Evolutionary conservation across 2,113 vertebrate species (phyloP).

Genomic region (Redunca redunca): DNA sequence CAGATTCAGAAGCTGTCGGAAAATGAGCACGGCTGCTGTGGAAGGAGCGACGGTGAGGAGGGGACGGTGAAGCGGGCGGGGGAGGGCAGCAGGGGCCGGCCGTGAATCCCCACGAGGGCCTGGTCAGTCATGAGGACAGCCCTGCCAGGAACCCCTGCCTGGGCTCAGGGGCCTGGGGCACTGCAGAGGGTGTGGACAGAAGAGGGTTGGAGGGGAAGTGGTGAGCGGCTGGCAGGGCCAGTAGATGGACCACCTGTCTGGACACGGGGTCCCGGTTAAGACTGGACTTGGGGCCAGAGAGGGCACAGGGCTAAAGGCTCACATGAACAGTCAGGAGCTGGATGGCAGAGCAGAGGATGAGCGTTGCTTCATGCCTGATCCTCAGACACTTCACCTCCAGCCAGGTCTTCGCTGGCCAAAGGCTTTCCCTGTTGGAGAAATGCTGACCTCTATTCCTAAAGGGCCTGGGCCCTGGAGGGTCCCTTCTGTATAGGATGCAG

Average conservation of each 20-base stretch:
- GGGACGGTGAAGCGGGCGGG: fast-evolving
- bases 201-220: background rate
- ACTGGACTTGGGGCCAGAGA: background rate
- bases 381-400: background rate
- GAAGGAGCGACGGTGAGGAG: background rate
- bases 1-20: background rate
- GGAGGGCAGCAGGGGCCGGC: background rate
- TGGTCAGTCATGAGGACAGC: background rate
- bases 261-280: background rate
- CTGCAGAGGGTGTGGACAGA: background rate
- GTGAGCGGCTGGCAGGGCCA: background rate
- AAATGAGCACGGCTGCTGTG: background rate
- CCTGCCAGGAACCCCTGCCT: background rate
- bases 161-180: background rate
- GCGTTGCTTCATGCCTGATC: background rate
- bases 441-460: background rate
- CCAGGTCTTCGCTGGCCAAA: background rate
- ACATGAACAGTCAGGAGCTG: background rate
- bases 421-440: background rate
- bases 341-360: background rate
- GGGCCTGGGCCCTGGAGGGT: background rate
- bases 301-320: background rate
- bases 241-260: background rate
- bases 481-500: background rate
- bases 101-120: fast-evolving